Percentiles rank a stretch among this genome's conserved stretches.
Conservation (phyloP, 2,113 vertebrate species). For the Ammospiza nelsoni region DNA sequence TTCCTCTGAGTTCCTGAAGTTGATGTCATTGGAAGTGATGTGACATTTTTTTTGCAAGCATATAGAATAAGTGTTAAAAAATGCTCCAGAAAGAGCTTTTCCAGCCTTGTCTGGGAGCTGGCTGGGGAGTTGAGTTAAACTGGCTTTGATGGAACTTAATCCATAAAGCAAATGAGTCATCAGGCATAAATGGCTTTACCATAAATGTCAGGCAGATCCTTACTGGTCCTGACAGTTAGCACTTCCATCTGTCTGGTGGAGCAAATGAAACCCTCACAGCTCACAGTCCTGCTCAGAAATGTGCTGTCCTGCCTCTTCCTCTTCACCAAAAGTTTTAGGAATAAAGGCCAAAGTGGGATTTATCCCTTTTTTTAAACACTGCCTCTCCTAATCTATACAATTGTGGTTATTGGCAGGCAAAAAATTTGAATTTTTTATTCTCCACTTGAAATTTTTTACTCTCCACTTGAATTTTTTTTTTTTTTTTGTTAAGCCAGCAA, state of each 20-base stretch:
- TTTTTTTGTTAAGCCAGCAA: not conserved
- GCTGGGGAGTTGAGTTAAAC: conserved; percentile 23
- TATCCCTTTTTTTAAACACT: not conserved
- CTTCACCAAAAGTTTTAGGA: not conserved
- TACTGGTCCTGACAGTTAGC: conserved; percentile 11
- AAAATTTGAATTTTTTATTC: not conserved
- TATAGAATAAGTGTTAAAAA: conserved; percentile 60
- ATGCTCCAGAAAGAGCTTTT: conserved; percentile 51
- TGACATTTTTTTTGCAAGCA: conserved; percentile 33
- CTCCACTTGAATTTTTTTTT: no score
- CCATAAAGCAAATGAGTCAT: conserved; percentile 41
- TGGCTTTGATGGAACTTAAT: conserved; percentile 38
- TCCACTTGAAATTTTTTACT: not conserved
- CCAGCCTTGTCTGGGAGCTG: conserved; percentile 47
- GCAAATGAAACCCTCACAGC: not conserved
- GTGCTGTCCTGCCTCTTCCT: not conserved
- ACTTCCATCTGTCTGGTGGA: not conserved
- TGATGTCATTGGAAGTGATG: conserved; percentile 49
- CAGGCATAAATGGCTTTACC: conserved; percentile 41
- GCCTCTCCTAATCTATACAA: not conserved
- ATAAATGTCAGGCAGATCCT: conserved; percentile 39
- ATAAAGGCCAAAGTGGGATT: not conserved
- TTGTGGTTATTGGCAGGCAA: not conserved
- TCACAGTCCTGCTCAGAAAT: not conserved
- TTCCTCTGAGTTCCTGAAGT: conserved; percentile 5